Evolutionary conservation across 2,888 invertebrate species (phyloP), one percentile per base, ranked within the genome.

Genomic region (Troides aeacus): DNA sequence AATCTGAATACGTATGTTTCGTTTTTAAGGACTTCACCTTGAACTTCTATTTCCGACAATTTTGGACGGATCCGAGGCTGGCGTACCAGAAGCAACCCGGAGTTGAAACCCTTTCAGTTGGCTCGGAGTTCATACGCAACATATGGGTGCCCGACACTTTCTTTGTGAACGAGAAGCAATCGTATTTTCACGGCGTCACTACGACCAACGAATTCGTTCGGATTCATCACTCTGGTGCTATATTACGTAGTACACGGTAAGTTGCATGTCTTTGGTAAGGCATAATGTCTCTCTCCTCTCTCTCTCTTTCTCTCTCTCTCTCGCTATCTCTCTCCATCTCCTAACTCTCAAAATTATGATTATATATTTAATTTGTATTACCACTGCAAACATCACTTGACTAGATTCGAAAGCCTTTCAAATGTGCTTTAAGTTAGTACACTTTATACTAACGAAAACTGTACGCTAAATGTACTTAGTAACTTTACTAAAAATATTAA

Each of bases 71-170:
- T 91, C 98, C 98, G 75, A 95, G 99, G 84, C 94, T 99, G 92
- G 97, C 97, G 79, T 99, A 98, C 94, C 96, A 96, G 90, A 96
- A 97, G 90, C 94, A 97, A 84, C 96, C 96, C 76, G 97, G 97
- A 80, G 97, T 98, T 80, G 97, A 97, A 90, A 97, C 97, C 78
- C 94, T 98, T 81, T 97, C 97, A 79, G 98, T 98, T 79, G 98
- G 98, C 79, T 97, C 98, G 73, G 98, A 98, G 92, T 98, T 98
- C 91, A 97, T 98, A 90, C 98, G 98, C 92, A 97, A 97, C 90
- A 99, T 99, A 89, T 99, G 99, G 99, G 99, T 99, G 82, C 99
- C 99, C 79, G 99, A 99, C 92, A 99, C 99, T 77, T 99, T 99
- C 94, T 99, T 99, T 93, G 99, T 99, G 84, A 99, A 99, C 92